Percentiles rank a stretch among this genome's conserved stretches.
Conservation (phyloP, 64 coral and sea anemone species). For the Trachythela sp. region DNA sequence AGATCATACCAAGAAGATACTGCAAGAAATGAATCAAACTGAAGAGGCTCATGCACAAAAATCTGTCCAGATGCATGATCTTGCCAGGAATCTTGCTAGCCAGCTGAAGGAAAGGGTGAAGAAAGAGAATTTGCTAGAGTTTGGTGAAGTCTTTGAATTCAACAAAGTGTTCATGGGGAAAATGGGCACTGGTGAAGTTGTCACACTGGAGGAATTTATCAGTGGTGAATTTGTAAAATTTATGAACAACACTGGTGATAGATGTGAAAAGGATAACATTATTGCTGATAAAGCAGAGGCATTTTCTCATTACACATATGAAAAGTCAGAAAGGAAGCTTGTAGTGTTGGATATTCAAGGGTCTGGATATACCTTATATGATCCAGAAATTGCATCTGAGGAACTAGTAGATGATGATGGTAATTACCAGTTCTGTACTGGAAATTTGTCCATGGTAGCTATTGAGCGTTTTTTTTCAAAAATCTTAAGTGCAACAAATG, state of each 20-base stretch:
- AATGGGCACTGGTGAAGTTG: constrained; percentile 39
- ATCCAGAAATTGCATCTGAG: constrained; percentile 47
- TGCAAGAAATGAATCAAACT: constrained; percentile 10
- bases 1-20: not conserved
- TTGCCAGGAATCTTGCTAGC: constrained; percentile 52
- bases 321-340: constrained; percentile 34
- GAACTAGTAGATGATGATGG: constrained; percentile 28
- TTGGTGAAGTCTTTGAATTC: constrained; percentile 51
- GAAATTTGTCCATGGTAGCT: constrained; percentile 30
- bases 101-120: constrained; percentile 44
- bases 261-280: constrained; percentile 17
- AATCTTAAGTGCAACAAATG: constrained; percentile 32
- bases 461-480: constrained; percentile 23
- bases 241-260: constrained; percentile 42
- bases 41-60: constrained; percentile 55
- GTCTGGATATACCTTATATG: constrained; percentile 44
- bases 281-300: constrained; percentile 25
- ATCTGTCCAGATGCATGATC: constrained; percentile 54
- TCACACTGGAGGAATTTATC: constrained; percentile 63
- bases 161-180: constrained; percentile 49
- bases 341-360: constrained; percentile 33
- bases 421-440: constrained; percentile 27
- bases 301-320: constrained; percentile 44
- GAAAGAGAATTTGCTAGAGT: constrained; percentile 33
- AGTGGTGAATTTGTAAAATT: constrained; percentile 53